Conservation (phyloP, 2,888 invertebrate genomes). For the Clivina fossor region DNA sequence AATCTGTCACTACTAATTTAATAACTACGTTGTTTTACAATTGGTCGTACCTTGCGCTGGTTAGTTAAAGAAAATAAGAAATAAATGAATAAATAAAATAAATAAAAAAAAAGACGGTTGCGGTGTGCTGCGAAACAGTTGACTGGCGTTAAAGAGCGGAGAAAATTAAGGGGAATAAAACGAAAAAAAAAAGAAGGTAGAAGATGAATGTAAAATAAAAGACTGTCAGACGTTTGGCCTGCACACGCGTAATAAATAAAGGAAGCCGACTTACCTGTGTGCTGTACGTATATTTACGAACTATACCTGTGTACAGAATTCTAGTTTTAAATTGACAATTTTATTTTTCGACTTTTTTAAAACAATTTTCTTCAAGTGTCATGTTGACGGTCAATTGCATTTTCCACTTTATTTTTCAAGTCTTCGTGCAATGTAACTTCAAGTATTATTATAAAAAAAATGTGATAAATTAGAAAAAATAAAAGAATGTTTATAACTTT, state of each 20-base stretch:
- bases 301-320: not conserved
- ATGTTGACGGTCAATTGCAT: no score
- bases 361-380: no score
- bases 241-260: slow-evolving; percentile 26
- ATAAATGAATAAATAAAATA: slow-evolving; percentile 2
- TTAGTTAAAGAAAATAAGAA: no score
- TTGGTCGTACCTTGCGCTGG: no score
- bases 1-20: slow-evolving; percentile 25
- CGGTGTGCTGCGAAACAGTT: slow-evolving; percentile 25
- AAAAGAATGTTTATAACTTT: slow-evolving; percentile 8
- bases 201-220: slow-evolving; percentile 21
- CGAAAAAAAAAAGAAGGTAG: slow-evolving; percentile 13
- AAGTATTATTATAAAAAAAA: not conserved
- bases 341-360: no score
- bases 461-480: not conserved
- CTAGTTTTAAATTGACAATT: slow-evolving; percentile 9
- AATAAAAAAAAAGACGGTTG: slow-evolving; percentile 7
- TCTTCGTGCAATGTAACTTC: no score
- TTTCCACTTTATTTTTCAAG: no score
- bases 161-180: slow-evolving; percentile 22
- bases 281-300: slow-evolving; percentile 6
- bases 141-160: slow-evolving; percentile 26
- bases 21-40: slow-evolving; percentile 25
- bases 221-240: slow-evolving; percentile 1
- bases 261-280: slow-evolving; percentile 7